These are phyloP conservation scores for Podarcis muralis DNA, from an alignment of 2,113 vertebrate genomes.

Conservation along the genomic window DNA sequence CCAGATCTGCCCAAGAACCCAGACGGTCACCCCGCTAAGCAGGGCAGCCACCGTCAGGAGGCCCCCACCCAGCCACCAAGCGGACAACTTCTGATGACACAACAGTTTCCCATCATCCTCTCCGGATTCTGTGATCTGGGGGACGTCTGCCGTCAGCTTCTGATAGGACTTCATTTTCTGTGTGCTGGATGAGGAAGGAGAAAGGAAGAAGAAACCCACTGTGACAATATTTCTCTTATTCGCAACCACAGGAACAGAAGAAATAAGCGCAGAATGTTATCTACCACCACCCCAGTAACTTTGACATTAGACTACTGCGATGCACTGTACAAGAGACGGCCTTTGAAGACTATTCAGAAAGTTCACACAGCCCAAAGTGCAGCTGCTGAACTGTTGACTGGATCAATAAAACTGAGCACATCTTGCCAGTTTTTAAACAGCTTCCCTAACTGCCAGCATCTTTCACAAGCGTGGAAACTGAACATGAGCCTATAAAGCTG, in stretches of 20 bases:
- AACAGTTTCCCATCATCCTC: background rate
- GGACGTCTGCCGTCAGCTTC: background rate
- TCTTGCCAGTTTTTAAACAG: background rate
- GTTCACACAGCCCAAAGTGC: too few relatives aligned
- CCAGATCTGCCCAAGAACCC: conserved; percentile 60
- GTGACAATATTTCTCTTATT: too few relatives aligned
- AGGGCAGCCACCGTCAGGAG: conserved; percentile 45
- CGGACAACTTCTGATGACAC: conserved; percentile 5
- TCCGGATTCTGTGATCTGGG: background rate
- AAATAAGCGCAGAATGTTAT: too few relatives aligned
- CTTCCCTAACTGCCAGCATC: background rate
- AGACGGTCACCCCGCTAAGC: conserved; percentile 59
- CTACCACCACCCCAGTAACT: too few relatives aligned
- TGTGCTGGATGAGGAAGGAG: background rate
- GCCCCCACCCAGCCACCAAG: conserved; percentile 45
- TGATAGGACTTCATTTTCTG: conserved; percentile 60
- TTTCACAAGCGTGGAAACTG: too few relatives aligned
- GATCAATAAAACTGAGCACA: background rate
- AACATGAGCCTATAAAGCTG: too few relatives aligned
- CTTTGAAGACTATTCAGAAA: background rate
- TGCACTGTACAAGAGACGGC: rapidly evolving
- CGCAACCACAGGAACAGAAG: background rate
- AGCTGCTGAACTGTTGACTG: too few relatives aligned
- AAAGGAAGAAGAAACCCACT: background rate
- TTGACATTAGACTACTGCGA: background rate